Evolutionary conservation across 2,888 invertebrate genomes (phyloP).

Genomic region (Melanchra persicariae): DNA sequence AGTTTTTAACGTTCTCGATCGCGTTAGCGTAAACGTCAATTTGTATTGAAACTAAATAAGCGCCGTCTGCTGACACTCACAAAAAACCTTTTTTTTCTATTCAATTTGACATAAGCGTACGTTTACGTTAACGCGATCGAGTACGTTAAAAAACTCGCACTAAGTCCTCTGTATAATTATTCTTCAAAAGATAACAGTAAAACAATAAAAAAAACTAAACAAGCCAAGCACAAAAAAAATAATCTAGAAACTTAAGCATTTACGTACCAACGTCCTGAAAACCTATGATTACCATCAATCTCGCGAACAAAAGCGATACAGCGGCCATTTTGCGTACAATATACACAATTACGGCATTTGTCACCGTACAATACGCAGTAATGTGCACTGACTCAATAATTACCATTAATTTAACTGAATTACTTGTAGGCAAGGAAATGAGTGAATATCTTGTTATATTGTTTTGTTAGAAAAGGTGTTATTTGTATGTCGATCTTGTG

Average conservation of each 20-base stretch:
- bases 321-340: slow-evolving; percentile 26
- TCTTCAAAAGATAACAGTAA: no score
- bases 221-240: background rate
- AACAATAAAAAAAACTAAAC: background rate
- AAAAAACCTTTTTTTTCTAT: no score
- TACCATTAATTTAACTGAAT: slow-evolving; percentile 20
- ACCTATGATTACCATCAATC: slow-evolving; percentile 10
- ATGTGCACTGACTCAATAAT: slow-evolving; percentile 34
- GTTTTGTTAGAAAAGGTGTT: slow-evolving; percentile 5
- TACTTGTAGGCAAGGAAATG: background rate
- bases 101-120: no score
- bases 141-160: no score
- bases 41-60: no score
- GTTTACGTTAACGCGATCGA: no score
- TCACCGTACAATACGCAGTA: slow-evolving; percentile 24
- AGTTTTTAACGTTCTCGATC: no score
- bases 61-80: no score
- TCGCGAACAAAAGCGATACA: slow-evolving; percentile 26
- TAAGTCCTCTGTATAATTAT: no score
- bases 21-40: no score
- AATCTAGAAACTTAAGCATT: background rate
- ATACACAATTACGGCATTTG: slow-evolving; percentile 19
- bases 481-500: slow-evolving; percentile 2
- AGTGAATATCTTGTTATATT: slow-evolving; percentile 3
- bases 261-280: slow-evolving; percentile 20